Base-by-base conservation (phyloP, 2,888 invertebrate genomes). In the Brenthis hecate region DNA sequence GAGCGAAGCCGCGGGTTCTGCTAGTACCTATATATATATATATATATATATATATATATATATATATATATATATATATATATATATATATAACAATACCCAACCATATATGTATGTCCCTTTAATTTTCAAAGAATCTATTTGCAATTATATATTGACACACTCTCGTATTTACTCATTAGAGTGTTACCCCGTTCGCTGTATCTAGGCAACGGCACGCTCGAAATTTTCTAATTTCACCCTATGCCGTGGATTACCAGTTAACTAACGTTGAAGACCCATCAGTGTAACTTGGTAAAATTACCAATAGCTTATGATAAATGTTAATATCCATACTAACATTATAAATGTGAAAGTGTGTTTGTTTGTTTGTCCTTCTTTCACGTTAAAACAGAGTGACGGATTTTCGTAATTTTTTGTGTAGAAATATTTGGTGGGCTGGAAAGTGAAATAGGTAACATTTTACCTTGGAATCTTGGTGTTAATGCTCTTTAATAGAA, bases 131-230 rank as follows among this genome's bases (percentile, higher is more conserved):
- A 32, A 47, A 43, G 19, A 51, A 54, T 62, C 43, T 19, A 43
- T 62, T 54, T 62, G 32, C 53, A 53, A 62, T 62, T 62, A 62
- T 62, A 62, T 8, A 54, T 62, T 62, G 62, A 62, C 62, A 53
- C 51, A 36, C 16, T 62, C 62, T 62, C 62, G 54, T 53, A 53
- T 62, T 61, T 56, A 56, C 69, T 66, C 61, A 72, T 71, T 69
- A 69, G 64, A 66, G 71, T 53, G 63, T 65, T 70, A 73, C 70
- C 65, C 75, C 72, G 64, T 67, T 69, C 70, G 57, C 68, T 72
- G 89, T 90, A 85, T 83, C 89, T 76, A 78, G 73, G 90, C 81
- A 81, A 90, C 89, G 81, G 85, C 90, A 90, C 87, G 90, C 75
- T 75, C 78, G 69, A 78, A 82, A 79, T 78, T 75, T 79, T 76